Evolutionary conservation across 2,797 vertebrate species (phyloP).

Genomic region (Gymnoscopelus braueri): DNA sequence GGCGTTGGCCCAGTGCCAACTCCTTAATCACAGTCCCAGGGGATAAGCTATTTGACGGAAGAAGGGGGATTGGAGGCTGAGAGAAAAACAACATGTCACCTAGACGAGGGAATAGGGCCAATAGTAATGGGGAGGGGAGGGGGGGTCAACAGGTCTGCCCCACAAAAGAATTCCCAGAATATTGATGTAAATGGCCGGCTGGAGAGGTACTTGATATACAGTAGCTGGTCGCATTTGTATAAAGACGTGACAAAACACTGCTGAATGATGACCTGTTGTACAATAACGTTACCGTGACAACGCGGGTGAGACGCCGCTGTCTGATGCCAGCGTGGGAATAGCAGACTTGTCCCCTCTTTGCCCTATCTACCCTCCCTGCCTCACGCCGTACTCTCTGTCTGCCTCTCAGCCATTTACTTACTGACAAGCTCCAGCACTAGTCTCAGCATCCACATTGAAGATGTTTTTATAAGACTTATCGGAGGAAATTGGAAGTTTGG

Average conservation of each 20-base stretch:
- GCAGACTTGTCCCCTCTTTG: constrained; percentile 30
- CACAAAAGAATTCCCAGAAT: constrained; percentile 48
- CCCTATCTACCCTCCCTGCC: neutral
- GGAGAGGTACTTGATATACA: constrained; percentile 58
- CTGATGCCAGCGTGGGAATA: constrained; percentile 63
- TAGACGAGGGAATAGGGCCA: constrained; percentile 11
- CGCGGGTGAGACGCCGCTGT: constrained; percentile 47
- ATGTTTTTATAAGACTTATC: too few relatives aligned
- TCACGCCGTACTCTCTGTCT: neutral
- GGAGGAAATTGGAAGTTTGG: too few relatives aligned
- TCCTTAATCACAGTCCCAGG: constrained; percentile 36
- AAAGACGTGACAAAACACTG: constrained; percentile 49
- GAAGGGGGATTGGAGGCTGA: neutral
- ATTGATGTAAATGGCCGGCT: constrained; percentile 1
- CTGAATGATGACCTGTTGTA: constrained; percentile 62
- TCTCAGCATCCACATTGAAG: neutral
- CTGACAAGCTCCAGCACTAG: neutral
- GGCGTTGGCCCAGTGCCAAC: constrained; percentile 42
- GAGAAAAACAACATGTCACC: constrained; percentile 46
- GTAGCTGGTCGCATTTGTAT: constrained; percentile 45
- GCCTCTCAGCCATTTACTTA: too few relatives aligned
- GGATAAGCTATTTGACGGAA: constrained; percentile 36
- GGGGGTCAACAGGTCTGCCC: neutral
- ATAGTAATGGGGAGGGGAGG: constrained; percentile 10
- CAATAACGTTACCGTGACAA: constrained; percentile 66